phyloP scores from a whole-genome alignment of 2,113 vertebrate genomes.

The Sinocyclocheilus maitianheensis region DNA sequence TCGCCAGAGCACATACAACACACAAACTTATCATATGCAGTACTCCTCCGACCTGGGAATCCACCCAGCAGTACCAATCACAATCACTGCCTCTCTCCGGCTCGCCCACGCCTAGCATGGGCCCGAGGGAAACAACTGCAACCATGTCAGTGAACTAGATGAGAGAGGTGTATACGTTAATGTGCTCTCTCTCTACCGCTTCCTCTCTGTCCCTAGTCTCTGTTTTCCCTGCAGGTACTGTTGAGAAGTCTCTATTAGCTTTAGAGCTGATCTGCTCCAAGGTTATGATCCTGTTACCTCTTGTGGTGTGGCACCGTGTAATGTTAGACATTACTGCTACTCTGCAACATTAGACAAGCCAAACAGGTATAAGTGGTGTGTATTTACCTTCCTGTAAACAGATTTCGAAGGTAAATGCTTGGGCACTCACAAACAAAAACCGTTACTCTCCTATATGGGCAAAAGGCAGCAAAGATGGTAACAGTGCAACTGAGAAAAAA shows the following conservation, averaged over 20 bases:
- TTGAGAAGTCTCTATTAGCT: slow-evolving; percentile 28
- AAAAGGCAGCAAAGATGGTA: neutral
- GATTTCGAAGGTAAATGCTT: neutral
- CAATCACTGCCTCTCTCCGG: slow-evolving; percentile 19
- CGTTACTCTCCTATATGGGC: too few species aligned
- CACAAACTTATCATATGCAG: slow-evolving; percentile 31
- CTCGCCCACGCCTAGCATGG: slow-evolving; percentile 13
- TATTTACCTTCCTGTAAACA: neutral
- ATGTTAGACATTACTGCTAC: neutral
- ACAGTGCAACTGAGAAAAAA: neutral
- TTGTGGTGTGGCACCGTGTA: neutral
- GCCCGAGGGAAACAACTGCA: slow-evolving; percentile 26
- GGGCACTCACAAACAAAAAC: neutral
- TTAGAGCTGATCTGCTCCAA: slow-evolving; percentile 1
- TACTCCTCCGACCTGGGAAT: slow-evolving; percentile 33
- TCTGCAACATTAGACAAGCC: neutral
- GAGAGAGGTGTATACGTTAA: slow-evolving; percentile 26
- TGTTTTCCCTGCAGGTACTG: slow-evolving; percentile 12
- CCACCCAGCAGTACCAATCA: slow-evolving; percentile 45
- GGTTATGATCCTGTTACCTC: slow-evolving; percentile 22
- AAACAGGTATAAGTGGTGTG: neutral
- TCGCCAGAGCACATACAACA: neutral
- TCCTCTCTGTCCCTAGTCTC: neutral
- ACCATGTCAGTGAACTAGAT: slow-evolving; percentile 24
- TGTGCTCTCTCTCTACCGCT: neutral